These are phyloP conservation scores for Sitobion miscanthi DNA, from an alignment of 1,140 invertebrate genomes.

Conservation along the genomic window DNA sequence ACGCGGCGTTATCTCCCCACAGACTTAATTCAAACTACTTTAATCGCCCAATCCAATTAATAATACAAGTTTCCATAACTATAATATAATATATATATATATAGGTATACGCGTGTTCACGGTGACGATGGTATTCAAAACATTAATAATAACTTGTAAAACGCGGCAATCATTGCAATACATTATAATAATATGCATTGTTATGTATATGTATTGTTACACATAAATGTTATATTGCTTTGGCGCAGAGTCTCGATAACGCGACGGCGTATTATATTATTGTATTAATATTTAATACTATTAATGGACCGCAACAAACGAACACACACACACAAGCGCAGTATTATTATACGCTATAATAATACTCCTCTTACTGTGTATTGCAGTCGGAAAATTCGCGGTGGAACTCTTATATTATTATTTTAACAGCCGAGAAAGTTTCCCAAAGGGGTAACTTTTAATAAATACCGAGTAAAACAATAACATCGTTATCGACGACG, in stretches of 20 bases:
- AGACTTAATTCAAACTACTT: slow-evolving; percentile 33
- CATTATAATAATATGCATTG: too few relatives aligned
- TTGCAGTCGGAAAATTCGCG: neutral
- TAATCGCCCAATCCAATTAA: slow-evolving; percentile 34
- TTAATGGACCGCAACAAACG: slow-evolving; percentile 4
- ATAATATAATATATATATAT: neutral
- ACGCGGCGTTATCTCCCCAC: neutral
- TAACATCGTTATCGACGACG: neutral
- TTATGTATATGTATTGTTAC: neutral
- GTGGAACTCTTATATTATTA: neutral
- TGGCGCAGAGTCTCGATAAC: neutral
- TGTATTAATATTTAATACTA: neutral
- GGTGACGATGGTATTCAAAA: neutral
- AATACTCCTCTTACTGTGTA: neutral
- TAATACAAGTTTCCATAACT: slow-evolving; percentile 33
- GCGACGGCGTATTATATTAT: neutral
- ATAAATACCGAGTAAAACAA: slow-evolving; percentile 8
- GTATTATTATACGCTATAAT: neutral
- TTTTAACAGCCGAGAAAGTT: slow-evolving; percentile 17
- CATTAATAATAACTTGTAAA: slow-evolving; percentile 11
- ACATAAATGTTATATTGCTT: neutral
- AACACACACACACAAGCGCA: neutral
- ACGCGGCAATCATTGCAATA: neutral
- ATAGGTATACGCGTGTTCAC: neutral
- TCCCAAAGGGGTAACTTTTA: neutral